Base-by-base conservation (phyloP, 2,113 vertebrate genomes). In the Alosa alosa region DNA sequence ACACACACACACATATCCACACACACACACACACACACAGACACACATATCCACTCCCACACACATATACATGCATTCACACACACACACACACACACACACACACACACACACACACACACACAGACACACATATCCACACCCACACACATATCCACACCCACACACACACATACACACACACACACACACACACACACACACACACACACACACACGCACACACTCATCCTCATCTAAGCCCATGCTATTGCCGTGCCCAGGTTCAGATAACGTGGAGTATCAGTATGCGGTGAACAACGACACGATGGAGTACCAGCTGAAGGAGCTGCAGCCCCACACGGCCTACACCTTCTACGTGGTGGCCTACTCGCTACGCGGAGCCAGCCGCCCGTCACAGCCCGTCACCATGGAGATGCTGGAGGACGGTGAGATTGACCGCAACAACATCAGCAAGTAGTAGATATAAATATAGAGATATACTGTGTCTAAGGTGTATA, bases 271-370 rank as follows among this genome's bases (percentile, higher is more conserved):
- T 90, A 97, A 97, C 0, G 95, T 97, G 93, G 98, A 99, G 89
- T 97, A 98, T 91, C 98, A 99, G 93, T 99, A 99, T 93, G 98
- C 97, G 0, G 96, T 99, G 91, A 99, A 98, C 93, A 99, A 99
- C 0, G 97, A 99, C 91, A 99, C 98, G 7, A 98, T 96, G 0
- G 97, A 99, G 91, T 95, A 97, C 83, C 96, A 96, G 39, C 95
- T 99, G 87, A 98, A 95, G 92, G 98, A 99, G 88, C 95, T 99
- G 88, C 96, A 97, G 55, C 97, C 98, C 4, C 95, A 97, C 83
- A 99, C 97, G 4, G 95, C 96, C 87, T 99, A 99, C 41, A 96
- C 96, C 60, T 98, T 99, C 93, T 99, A 98, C 0, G 96, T 99
- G 87, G 98, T 99, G 39, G 98, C 98, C 0, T 99, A 99, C 87